A percentile compares a stretch with the other conserved stretches of the same genome.
Conservation (phyloP, 1,140 invertebrate species). For the Rhynchophorus ferrugineus region DNA sequence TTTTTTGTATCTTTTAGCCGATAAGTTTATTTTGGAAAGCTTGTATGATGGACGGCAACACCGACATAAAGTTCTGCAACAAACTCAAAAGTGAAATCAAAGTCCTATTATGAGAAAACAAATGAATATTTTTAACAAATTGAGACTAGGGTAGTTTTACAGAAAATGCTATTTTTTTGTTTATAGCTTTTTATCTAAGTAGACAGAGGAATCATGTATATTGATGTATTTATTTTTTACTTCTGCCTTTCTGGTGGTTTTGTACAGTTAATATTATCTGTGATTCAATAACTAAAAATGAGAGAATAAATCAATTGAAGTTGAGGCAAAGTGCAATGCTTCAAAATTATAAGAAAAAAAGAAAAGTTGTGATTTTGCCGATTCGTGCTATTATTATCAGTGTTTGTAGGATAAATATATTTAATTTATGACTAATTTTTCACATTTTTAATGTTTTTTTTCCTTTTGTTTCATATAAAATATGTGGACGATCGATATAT, state of each 20-base stretch:
- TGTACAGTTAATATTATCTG: constrained; percentile 36
- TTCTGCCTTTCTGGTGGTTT: constrained; percentile 11
- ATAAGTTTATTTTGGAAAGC: neutral
- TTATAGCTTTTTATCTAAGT: constrained; percentile 8
- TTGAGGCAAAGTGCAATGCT: constrained; percentile 39
- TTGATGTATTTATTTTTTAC: constrained; percentile 23
- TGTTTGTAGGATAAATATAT: constrained; percentile 23
- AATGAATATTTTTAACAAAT: constrained; percentile 23
- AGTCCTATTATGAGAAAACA: constrained; percentile 4
- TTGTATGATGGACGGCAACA: too few species aligned
- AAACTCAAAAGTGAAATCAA: neutral
- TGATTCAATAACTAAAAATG: constrained; percentile 22
- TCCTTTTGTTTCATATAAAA: constrained; percentile 31
- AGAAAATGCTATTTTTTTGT: constrained; percentile 10
- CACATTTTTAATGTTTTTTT: constrained; percentile 36
- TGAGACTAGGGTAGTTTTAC: constrained; percentile 4
- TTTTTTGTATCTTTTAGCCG: constrained; percentile 5
- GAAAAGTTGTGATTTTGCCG: constrained; percentile 38
- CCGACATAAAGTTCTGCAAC: constrained; percentile 1
- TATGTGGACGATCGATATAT: constrained; percentile 22
- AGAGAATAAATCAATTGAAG: constrained; percentile 23
- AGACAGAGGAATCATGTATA: constrained; percentile 2
- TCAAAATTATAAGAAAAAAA: too few species aligned
- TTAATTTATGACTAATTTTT: constrained; percentile 33
- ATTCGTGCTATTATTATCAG: constrained; percentile 30